Evolutionary conservation across 2,888 invertebrate genomes (phyloP).

Genomic region (Rhingia rostrata): DNA sequence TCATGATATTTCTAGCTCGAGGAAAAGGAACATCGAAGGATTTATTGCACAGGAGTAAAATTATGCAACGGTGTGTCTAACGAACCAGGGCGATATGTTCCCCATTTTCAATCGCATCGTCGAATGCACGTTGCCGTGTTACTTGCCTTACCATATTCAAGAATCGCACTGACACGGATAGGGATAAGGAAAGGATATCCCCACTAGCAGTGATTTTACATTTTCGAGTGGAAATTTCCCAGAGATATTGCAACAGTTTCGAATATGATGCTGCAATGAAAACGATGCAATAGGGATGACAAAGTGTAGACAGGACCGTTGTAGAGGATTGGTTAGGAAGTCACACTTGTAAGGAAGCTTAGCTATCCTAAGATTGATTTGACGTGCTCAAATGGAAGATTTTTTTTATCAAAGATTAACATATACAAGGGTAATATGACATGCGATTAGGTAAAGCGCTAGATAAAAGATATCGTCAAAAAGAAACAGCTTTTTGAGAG

Average conservation of each 20-base stretch:
- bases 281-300: conserved; percentile 15
- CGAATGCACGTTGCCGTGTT: conserved; percentile 8
- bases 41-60: conserved; percentile 50
- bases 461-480: too few species aligned
- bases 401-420: too few species aligned
- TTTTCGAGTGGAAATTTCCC: conserved; percentile 62
- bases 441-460: too few species aligned
- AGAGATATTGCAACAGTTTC: conserved; percentile 47
- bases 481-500: too few species aligned
- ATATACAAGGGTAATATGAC: too few species aligned
- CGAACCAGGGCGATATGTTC: conserved; percentile 38
- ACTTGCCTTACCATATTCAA: conserved; percentile 41
- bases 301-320: not conserved
- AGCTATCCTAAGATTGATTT: too few species aligned
- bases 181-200: not conserved
- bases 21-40: conserved; percentile 23
- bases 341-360: too few species aligned
- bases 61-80: conserved; percentile 49
- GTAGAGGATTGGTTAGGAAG: too few species aligned
- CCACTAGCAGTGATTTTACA: conserved; percentile 31
- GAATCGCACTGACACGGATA: conserved; percentile 5
- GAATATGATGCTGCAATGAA: conserved; percentile 11
- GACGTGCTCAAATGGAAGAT: too few species aligned
- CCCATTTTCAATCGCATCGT: conserved; percentile 2
- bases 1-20: conserved; percentile 24